A percentile compares a stretch with the other conserved stretches of the same genome.
These are phyloP conservation scores for Halichoerus grypus DNA, from an alignment of 2,113 vertebrate genomes.

Conservation along the genomic window DNA sequence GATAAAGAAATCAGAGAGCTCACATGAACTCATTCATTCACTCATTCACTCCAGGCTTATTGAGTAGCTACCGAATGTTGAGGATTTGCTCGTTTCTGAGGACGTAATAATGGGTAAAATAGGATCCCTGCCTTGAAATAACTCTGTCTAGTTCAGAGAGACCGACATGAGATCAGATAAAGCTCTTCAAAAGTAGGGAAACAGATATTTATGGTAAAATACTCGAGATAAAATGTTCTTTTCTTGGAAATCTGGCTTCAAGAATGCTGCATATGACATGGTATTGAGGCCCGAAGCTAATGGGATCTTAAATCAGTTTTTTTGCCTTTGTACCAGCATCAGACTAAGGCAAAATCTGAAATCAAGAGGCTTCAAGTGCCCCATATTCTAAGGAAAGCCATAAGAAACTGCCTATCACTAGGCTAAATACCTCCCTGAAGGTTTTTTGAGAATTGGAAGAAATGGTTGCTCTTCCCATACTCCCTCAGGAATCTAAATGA, in stretches of 20 bases:
- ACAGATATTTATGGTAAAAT: not conserved
- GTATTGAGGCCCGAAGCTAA: not conserved
- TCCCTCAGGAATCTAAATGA: not conserved
- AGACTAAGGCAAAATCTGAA: not conserved
- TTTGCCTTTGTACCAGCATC: not conserved
- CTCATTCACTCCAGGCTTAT: not conserved
- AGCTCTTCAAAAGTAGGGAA: not conserved
- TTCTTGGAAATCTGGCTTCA: not conserved
- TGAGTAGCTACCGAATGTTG: not conserved
- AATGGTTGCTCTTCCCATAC: not conserved
- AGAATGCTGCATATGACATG: not conserved
- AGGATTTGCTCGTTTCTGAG: not conserved
- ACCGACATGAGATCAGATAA: not conserved
- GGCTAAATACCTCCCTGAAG: not conserved
- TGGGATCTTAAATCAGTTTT: not conserved
- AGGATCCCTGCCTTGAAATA: not conserved
- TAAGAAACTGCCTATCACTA: not conserved
- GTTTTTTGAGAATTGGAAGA: not conserved
- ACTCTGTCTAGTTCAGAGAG: constrained; percentile 23
- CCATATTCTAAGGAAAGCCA: not conserved
- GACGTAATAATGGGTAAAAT: not conserved
- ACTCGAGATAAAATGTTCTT: not conserved
- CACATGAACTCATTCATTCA: not conserved
- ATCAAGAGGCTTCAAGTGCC: not conserved
- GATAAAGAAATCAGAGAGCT: not conserved